These are phyloP conservation scores for Coracias cyanogaster DNA, from an alignment of 2,797 vertebrate genomes.

Conservation along the genomic window DNA sequence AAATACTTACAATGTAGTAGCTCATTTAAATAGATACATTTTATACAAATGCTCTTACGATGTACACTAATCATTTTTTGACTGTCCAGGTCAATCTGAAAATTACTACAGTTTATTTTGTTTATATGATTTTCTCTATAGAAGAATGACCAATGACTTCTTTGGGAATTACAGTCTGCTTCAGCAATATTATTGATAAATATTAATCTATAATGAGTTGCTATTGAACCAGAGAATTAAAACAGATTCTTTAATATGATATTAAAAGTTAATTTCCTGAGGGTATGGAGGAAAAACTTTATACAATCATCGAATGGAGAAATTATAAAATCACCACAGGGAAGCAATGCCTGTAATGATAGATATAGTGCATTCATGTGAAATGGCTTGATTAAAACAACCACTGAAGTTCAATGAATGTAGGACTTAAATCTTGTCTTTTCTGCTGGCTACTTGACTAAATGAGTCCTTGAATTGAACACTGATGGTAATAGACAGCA, in stretches of 20 bases:
- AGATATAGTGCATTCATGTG: background rate
- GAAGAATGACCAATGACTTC: background rate
- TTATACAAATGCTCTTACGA: background rate
- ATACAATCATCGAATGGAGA: background rate
- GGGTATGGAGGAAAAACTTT: background rate
- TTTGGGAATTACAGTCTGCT: background rate
- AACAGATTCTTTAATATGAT: background rate
- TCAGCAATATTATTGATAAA: constrained; percentile 4
- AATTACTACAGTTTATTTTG: background rate
- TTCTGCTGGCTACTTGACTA: background rate
- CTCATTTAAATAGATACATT: constrained; percentile 7
- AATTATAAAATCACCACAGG: background rate
- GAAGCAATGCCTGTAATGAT: background rate
- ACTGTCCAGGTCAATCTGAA: background rate
- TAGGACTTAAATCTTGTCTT: background rate
- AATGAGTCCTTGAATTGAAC: background rate
- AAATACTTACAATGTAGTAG: background rate
- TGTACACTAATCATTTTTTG: background rate
- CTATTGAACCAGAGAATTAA: background rate
- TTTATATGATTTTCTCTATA: background rate
- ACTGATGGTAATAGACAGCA: background rate
- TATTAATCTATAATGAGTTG: background rate
- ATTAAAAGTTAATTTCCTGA: background rate
- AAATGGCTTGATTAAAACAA: background rate
- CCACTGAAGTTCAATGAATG: background rate